A percentile compares a stretch with the other conserved stretches of the same genome.
phyloP scores from a whole-genome alignment of 2,888 invertebrate genomes.

The Acrobasis suavella region DNA sequence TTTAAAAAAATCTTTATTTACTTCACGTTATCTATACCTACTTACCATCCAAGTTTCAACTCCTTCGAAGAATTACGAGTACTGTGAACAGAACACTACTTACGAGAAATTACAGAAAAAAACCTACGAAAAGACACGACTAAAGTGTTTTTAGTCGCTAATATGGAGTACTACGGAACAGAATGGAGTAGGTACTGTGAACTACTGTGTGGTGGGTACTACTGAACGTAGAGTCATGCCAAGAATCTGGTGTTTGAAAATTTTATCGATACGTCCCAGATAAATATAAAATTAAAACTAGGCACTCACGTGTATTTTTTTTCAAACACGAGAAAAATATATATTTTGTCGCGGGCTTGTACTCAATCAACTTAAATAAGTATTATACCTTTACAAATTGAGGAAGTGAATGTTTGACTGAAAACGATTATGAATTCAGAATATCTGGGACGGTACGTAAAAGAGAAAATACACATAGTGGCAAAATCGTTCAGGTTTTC shows the following conservation, averaged over 20 bases:
- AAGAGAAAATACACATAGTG: slow-evolving; percentile 41
- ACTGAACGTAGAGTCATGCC: slow-evolving; percentile 29
- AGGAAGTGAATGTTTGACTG: neutral
- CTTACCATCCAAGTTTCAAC: slow-evolving; percentile 21
- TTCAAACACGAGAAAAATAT: no score
- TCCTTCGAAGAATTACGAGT: slow-evolving; percentile 23
- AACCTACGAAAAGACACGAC: slow-evolving; percentile 22
- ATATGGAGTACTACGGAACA: slow-evolving; percentile 1
- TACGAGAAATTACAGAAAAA: slow-evolving; percentile 27
- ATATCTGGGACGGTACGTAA: slow-evolving; percentile 24
- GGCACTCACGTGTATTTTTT: neutral
- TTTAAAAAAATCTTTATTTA: slow-evolving; percentile 43
- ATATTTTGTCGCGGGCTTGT: no score
- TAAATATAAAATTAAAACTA: neutral
- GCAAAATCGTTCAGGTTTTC: slow-evolving; percentile 27
- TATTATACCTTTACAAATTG: neutral
- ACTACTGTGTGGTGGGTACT: neutral
- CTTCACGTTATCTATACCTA: slow-evolving; percentile 23
- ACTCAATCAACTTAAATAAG: no score
- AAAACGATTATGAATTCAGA: slow-evolving; percentile 14
- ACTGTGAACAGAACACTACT: slow-evolving; percentile 34
- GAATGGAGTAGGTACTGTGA: neutral
- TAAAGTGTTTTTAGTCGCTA: slow-evolving; percentile 2
- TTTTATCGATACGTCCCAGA: neutral
- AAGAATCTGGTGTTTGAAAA: neutral